Base-by-base conservation (phyloP, 2,113 vertebrate species). In the Polyodon spathula region DNA sequence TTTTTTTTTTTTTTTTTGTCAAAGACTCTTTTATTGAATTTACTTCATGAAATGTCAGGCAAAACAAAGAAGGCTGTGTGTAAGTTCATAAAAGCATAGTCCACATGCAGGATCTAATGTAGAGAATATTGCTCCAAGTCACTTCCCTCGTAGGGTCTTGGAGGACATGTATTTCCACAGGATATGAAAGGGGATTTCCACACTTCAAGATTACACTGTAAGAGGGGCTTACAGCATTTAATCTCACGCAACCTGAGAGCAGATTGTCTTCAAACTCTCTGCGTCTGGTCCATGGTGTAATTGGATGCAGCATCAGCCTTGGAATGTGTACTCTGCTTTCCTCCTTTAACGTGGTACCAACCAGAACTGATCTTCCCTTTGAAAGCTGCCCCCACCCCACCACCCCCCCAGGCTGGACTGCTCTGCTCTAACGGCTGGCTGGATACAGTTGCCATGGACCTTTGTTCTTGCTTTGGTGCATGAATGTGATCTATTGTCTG, bases 401-500 rank as follows among this genome's bases (percentile, higher is more conserved):
- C n/a, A n/a, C n/a, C n/a, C 1, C 68, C 40, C 72, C 67, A 39
- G 27, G 0, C 44, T 63, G 38, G 5, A 37, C 53, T 54, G 37
- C 60, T 54, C 64, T 76, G 70, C 0, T 0, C 64, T 72, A 63
- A 63, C 53, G 69, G 66, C 71, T 81, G 9, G 54, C 68, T 60
- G 68, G 64, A 72, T 76, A 69, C 62, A 67, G 63, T 70, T 1
- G 2, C 74, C 67, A 3, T 1, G 60, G 74, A 76, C 68, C 65
- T 68, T 67, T 59, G 61, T 68, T 71, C 63, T 74, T 56, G 16
- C n/a, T 11, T 52, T 14, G 27, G 70, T 48, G 66, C 64, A 73
- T 93, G 88, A 95, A 93, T 89, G 81, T 78, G 40, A 66, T 69
- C 86, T 82, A 88, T 95, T 96, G 93, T 97, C 78, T 17, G 42